These are phyloP conservation scores for Hypotaenidia okinawae DNA, from an alignment of 2,797 vertebrate species.

Conservation along the genomic window DNA sequence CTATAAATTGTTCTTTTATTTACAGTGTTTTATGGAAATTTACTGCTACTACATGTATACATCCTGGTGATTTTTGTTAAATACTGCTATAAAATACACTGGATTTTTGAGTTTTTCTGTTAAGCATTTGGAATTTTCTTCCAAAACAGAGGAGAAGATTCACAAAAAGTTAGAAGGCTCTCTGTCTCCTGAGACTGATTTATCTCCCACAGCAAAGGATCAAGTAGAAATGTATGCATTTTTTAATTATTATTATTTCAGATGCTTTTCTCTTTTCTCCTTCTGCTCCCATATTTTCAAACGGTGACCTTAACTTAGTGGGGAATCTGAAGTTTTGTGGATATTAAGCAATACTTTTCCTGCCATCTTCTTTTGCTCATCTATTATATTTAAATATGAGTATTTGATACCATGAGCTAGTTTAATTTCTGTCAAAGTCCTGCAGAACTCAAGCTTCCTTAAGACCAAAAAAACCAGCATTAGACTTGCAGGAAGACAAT, in stretches of 20 bases:
- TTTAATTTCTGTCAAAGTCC: neutral
- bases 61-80: neutral
- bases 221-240: slow-evolving; percentile 97
- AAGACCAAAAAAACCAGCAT: neutral
- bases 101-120: neutral
- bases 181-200: slow-evolving; percentile 91
- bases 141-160: slow-evolving; percentile 91
- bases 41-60: neutral
- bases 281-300: neutral
- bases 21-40: neutral
- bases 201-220: slow-evolving; percentile 95
- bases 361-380: neutral
- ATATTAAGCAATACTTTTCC: neutral
- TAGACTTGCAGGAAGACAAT: neutral
- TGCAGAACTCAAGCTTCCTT: neutral
- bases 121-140: slow-evolving; percentile 65
- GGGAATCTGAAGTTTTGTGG: neutral
- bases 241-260: neutral
- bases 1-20: neutral
- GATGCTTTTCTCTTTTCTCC: neutral
- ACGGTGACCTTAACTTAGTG: neutral
- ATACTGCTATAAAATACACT: neutral
- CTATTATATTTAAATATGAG: neutral
- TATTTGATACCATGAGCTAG: neutral
- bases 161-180: slow-evolving; percentile 92